phyloP scores from a whole-genome alignment of 2,113 vertebrate genomes.

The Cinclus mexicanus region DNA sequence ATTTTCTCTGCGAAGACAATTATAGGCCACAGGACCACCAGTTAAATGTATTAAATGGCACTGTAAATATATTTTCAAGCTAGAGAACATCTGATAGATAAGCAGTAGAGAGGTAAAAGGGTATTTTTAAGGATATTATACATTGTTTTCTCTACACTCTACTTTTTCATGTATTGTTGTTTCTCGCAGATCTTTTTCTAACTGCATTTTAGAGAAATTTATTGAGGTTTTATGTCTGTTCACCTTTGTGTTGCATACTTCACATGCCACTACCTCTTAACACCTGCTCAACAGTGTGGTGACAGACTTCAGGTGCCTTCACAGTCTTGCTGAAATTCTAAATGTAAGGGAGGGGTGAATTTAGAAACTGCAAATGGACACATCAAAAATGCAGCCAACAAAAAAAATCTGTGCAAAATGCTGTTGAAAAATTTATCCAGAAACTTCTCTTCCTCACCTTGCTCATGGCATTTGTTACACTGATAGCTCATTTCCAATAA shows the following conservation, averaged over 20 bases:
- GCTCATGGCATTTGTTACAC: not conserved
- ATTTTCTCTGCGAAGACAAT: not conserved
- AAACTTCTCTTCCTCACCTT: not conserved
- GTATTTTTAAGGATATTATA: not conserved
- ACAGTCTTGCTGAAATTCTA: not conserved
- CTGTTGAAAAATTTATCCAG: not conserved
- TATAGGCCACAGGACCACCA: not conserved
- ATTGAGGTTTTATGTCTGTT: not conserved
- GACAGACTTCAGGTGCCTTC: not conserved
- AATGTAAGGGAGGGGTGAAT: not conserved
- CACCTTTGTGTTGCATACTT: not conserved
- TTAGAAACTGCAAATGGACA: not conserved
- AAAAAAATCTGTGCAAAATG: not conserved
- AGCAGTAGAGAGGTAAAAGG: not conserved
- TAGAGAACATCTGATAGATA: not conserved
- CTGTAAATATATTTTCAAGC: not conserved
- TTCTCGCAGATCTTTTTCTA: not conserved
- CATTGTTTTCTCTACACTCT: not conserved
- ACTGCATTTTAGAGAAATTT: not conserved
- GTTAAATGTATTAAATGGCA: not conserved
- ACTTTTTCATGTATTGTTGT: not conserved
- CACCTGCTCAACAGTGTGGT: not conserved
- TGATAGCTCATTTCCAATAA: not conserved
- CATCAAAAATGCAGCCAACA: not conserved
- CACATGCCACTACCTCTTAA: not conserved